These are phyloP conservation scores for Stenchaetothrips biformis DNA, from an alignment of 2,888 invertebrate species.

Conservation along the genomic window DNA sequence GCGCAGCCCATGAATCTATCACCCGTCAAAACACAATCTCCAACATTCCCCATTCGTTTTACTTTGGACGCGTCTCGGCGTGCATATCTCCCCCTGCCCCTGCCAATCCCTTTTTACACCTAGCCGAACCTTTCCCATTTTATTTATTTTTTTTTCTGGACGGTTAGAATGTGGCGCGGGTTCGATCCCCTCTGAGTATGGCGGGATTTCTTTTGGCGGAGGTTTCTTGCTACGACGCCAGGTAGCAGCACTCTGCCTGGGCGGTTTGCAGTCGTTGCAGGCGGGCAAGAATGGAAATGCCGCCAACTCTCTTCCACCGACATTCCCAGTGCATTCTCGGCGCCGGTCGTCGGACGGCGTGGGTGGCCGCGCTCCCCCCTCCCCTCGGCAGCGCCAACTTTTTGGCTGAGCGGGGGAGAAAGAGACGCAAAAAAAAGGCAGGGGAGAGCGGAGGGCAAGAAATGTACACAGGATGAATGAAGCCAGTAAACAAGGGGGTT, in stretches of 20 bases:
- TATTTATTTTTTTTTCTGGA: too few species aligned
- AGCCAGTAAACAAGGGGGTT: constrained; percentile 36
- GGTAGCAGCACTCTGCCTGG: too few species aligned
- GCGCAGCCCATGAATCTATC: constrained; percentile 64
- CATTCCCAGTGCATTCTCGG: too few species aligned
- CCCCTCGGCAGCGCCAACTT: not conserved
- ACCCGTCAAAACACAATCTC: constrained; percentile 67
- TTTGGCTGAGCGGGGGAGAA: constrained; percentile 26
- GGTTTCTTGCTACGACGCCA: too few species aligned
- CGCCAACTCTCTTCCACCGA: too few species aligned
- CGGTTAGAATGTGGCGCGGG: too few species aligned
- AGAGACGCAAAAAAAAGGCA: constrained; percentile 12
- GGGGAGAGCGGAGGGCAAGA: not conserved
- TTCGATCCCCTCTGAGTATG: too few species aligned
- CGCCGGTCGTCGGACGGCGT: too few species aligned
- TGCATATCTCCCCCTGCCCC: constrained; percentile 31
- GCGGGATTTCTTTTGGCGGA: too few species aligned
- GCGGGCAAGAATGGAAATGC: too few species aligned
- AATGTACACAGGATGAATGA: constrained; percentile 28
- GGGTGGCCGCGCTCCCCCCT: constrained; percentile 34
- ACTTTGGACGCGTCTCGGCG: constrained; percentile 43
- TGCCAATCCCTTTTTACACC: constrained; percentile 37
- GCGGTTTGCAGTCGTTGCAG: too few species aligned
- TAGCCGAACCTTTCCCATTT: constrained; percentile 42
- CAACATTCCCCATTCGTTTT: constrained; percentile 41